phyloP scores from a whole-genome alignment of 2,113 vertebrate genomes.

The Poecile atricapillus region DNA sequence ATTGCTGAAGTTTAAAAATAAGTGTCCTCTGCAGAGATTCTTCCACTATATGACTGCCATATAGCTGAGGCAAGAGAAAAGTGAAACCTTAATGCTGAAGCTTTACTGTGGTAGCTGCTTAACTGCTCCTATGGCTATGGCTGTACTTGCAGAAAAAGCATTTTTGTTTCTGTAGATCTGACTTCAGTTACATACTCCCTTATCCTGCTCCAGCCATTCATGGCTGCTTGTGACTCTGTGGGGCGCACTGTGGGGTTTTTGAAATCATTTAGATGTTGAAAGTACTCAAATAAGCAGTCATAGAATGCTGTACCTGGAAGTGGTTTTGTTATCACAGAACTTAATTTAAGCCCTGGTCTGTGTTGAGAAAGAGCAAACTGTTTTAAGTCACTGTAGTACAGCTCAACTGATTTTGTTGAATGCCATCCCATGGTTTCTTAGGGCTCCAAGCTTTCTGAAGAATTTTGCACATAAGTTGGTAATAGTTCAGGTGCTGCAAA shows the following conservation, averaged over 20 bases:
- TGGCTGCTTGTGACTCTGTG: background rate
- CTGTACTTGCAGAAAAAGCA: background rate
- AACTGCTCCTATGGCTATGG: background rate
- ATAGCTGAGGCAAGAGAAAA: background rate
- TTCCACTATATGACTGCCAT: background rate
- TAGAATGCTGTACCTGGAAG: background rate
- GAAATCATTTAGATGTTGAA: background rate
- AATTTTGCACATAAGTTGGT: background rate
- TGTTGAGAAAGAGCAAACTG: background rate
- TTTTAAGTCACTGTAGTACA: background rate
- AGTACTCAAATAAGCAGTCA: background rate
- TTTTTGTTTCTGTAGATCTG: background rate
- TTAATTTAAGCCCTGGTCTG: background rate
- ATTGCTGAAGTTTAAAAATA: background rate
- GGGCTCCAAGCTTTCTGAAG: background rate
- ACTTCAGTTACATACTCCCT: background rate
- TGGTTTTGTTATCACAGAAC: background rate
- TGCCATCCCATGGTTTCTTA: background rate
- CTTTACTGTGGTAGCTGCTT: background rate
- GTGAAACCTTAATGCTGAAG: background rate
- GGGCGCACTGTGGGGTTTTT: background rate
- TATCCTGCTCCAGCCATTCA: background rate
- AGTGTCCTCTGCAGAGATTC: background rate
- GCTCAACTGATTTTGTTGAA: background rate
- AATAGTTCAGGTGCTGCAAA: background rate